phyloP scores from a whole-genome alignment of 2,797 vertebrate genomes.

The Manis javanica region DNA sequence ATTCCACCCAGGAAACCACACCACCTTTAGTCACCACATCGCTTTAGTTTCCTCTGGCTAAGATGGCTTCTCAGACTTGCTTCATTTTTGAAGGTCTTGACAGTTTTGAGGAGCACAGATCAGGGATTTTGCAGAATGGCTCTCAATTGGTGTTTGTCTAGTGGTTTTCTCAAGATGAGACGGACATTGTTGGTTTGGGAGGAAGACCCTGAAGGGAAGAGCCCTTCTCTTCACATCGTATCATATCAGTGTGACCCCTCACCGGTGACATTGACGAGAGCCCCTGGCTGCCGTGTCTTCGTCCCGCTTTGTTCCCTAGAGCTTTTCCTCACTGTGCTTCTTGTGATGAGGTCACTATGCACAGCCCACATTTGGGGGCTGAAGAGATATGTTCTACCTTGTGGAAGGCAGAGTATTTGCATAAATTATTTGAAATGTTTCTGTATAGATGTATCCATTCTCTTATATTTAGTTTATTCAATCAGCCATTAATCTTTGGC shows the following conservation, averaged over 20 bases:
- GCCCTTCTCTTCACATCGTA: background rate
- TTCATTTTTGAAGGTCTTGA: background rate
- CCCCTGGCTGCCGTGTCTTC: background rate
- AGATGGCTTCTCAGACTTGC: background rate
- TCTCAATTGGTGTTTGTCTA: background rate
- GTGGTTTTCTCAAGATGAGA: background rate
- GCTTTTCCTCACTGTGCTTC: background rate
- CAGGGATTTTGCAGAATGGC: background rate
- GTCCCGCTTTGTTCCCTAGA: background rate
- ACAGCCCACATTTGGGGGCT: fast-evolving
- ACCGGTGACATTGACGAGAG: fast-evolving
- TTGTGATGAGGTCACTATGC: fast-evolving
- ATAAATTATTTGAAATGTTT: background rate
- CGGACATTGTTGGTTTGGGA: background rate
- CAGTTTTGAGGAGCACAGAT: background rate
- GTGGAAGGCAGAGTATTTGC: background rate
- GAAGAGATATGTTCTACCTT: background rate
- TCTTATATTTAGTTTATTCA: background rate
- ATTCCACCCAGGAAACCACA: background rate
- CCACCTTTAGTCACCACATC: background rate
- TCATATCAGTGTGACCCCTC: fast-evolving
- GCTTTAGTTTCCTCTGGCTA: background rate
- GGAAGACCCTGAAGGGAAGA: background rate
- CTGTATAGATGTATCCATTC: too few relatives aligned
- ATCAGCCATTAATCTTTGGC: background rate